Evolutionary conservation across 2,113 vertebrate genomes (phyloP).

Genomic region (Thalassarche chlororhynchos): DNA sequence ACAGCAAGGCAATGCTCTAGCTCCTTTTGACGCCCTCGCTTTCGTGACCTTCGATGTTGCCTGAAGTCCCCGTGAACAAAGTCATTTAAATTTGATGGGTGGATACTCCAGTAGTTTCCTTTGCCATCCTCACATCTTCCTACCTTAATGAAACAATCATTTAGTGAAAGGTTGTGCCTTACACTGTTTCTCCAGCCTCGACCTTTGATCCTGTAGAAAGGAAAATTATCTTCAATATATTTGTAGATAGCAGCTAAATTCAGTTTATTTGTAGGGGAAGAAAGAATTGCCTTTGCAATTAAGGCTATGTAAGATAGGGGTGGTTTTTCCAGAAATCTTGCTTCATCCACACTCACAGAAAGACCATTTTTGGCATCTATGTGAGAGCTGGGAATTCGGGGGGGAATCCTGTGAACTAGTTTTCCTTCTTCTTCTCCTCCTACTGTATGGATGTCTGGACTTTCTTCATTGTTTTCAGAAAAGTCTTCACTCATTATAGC

Average conservation of each 20-base stretch:
- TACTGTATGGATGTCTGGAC: neutral
- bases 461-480: neutral
- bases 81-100: slow-evolving; percentile 52
- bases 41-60: slow-evolving; percentile 48
- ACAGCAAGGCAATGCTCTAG: neutral
- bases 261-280: slow-evolving; percentile 63
- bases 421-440: neutral
- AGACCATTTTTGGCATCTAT: neutral
- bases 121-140: slow-evolving; percentile 68
- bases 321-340: slow-evolving; percentile 46
- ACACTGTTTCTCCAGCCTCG: slow-evolving; percentile 66
- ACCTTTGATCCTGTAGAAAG: slow-evolving; percentile 57
- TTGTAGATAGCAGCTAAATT: slow-evolving; percentile 76
- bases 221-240: slow-evolving; percentile 70
- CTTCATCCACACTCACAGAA: neutral
- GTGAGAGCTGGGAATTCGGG: neutral
- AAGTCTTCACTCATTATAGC: slow-evolving; percentile 18
- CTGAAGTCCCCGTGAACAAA: slow-evolving; percentile 67
- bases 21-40: slow-evolving; percentile 15
- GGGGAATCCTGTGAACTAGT: neutral
- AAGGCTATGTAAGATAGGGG: slow-evolving; percentile 70
- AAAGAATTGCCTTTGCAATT: slow-evolving; percentile 74
- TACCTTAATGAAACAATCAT: slow-evolving; percentile 71
- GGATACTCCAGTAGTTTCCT: slow-evolving; percentile 70
- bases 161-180: slow-evolving; percentile 65